Evolutionary conservation across 2,888 invertebrate species (phyloP).

Genomic region (Rhagium mordax): DNA sequence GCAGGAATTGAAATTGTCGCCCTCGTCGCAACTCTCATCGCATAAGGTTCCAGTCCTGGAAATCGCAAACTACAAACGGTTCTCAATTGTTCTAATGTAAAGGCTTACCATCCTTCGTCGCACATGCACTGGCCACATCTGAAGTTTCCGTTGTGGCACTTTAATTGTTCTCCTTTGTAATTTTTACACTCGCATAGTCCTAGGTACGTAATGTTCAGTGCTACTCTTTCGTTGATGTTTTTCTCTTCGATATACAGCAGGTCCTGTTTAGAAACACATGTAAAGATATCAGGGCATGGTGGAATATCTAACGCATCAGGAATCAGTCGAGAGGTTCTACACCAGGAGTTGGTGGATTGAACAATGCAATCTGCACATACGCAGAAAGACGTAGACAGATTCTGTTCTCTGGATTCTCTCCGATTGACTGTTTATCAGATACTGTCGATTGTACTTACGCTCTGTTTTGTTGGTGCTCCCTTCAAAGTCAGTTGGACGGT

Average conservation of each 20-base stretch:
- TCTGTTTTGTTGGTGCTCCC: slow-evolving; percentile 70
- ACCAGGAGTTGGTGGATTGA: too few species aligned
- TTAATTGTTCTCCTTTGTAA: slow-evolving; percentile 31
- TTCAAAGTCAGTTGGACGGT: slow-evolving; percentile 76
- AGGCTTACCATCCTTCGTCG: slow-evolving; percentile 48
- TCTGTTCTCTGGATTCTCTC: too few species aligned
- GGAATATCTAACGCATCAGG: too few species aligned
- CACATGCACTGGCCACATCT: slow-evolving; percentile 52
- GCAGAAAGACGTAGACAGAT: too few species aligned
- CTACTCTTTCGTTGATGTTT: slow-evolving; percentile 80
- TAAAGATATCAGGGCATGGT: slow-evolving; percentile 10
- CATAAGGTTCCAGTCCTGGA: slow-evolving; percentile 51
- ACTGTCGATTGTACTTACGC: background rate
- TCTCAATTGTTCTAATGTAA: background rate
- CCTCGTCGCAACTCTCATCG: slow-evolving; percentile 45
- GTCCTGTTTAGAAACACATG: slow-evolving; percentile 39
- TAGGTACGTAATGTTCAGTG: slow-evolving; percentile 77
- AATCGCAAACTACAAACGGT: background rate
- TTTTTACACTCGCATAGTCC: slow-evolving; percentile 53
- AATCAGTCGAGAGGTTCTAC: too few species aligned
- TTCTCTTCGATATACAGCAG: slow-evolving; percentile 82
- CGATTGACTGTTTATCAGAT: too few species aligned
- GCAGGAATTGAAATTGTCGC: slow-evolving; percentile 34
- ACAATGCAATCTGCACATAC: too few species aligned
- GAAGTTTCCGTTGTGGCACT: slow-evolving; percentile 45